Base-by-base conservation (phyloP, 2,888 invertebrate genomes). In the Mythimna impura region DNA sequence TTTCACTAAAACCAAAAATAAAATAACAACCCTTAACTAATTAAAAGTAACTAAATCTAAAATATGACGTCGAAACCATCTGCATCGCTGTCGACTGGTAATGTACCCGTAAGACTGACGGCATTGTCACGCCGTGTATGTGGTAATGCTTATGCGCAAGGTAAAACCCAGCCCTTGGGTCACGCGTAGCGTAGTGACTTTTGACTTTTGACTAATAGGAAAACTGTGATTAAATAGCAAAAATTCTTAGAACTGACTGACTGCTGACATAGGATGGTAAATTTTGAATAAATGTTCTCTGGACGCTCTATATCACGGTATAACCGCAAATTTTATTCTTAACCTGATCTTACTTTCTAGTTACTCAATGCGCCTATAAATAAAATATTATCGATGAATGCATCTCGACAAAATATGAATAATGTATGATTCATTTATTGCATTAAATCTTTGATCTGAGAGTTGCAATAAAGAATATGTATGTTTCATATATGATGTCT, bases 371-470 rank as follows among this genome's bases (percentile, higher is more conserved):
- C 17, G 17, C 55, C 30, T 60, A 63, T 76, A 66, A 68, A 76
- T 76, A 80, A 63, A 68, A 58, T 61, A 40, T 47, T 30, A 75
- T 67, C 61, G n/a, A 67, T 58, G 25, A 54, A 61, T 58, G 66
- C 43, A 54, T 61, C 22, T 66, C 36, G 3, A 50, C 17, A n/a
- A 47, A n/a, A 5, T 36, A 72, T 76, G 36, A 52, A 69, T 69
- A 47, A 69, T 72, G 25, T 55, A 66, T 17, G 40, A 76, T 66
- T 64, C 50, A 55, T 76, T 60, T 34, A n/a, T 62, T 55, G 52
- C 64, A 64, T 58, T 34, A 71, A 36, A 25, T 69, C 30, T 17
- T 58, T 61, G 55, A 57, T 61, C 36, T 9, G 4, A 66, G 7
- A 66, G 22, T 43, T 65, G 58, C 34, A 58, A 52, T 71, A 54